Percentiles rank a stretch among this genome's conserved stretches.
phyloP scores from a whole-genome alignment of 1,140 invertebrate species.

The Leptoteleia sp. region DNA sequence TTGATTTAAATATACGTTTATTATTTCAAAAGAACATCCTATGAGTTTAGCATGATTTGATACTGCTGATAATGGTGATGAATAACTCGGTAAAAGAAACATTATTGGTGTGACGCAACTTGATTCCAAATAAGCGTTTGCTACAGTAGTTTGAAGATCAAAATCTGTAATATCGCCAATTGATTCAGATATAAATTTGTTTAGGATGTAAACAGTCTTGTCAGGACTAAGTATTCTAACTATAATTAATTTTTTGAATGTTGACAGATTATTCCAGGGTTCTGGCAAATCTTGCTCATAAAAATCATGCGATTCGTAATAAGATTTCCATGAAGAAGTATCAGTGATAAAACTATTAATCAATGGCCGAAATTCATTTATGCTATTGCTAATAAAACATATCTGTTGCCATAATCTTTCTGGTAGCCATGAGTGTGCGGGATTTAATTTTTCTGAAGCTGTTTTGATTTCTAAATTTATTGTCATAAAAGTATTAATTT shows the following conservation, averaged over 20 bases:
- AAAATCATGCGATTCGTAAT: conserved; percentile 80
- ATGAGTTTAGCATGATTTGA: conserved; percentile 82
- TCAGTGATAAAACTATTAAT: conserved; percentile 73
- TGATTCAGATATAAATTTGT: conserved; percentile 78
- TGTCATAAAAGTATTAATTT: conserved; percentile 84
- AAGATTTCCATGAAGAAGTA: conserved; percentile 81
- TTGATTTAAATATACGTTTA: conserved; percentile 84
- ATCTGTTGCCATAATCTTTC: conserved; percentile 84
- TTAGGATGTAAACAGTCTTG: conserved; percentile 79
- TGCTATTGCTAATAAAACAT: conserved; percentile 80
- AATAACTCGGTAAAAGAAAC: conserved; percentile 85
- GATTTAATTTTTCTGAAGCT: conserved; percentile 76
- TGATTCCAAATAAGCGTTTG: conserved; percentile 84
- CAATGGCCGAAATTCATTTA: conserved; percentile 80
- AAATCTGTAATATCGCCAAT: conserved; percentile 75
- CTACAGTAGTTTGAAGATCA: conserved; percentile 65
- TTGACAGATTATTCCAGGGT: conserved; percentile 79
- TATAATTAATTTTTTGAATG: conserved; percentile 84
- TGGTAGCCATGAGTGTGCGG: conserved; percentile 82
- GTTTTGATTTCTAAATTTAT: conserved; percentile 81
- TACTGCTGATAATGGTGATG: conserved; percentile 82
- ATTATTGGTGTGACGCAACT: conserved; percentile 84
- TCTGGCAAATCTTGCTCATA: conserved; percentile 77
- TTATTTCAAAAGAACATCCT: conserved; percentile 83
- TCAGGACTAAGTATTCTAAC: conserved; percentile 84